Evolutionary conservation across 2,113 vertebrate species (phyloP).

Genomic region (Crotalus tigris): DNA sequence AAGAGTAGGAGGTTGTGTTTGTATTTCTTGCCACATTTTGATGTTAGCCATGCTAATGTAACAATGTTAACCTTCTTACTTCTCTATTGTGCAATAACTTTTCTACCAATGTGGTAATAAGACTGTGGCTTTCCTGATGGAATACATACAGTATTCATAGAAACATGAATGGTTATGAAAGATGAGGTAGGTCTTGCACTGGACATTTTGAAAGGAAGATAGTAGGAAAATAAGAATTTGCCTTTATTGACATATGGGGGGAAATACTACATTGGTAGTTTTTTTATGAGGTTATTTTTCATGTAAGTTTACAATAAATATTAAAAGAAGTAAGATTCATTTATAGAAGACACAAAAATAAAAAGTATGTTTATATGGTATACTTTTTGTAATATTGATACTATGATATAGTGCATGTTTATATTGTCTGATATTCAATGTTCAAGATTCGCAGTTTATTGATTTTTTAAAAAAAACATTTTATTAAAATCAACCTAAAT

Average conservation of each 20-base stretch:
- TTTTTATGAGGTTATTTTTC: background rate
- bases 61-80: background rate
- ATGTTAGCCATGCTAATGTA: background rate
- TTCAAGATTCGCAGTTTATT: too few relatives aligned
- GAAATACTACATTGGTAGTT: background rate
- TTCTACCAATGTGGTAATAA: background rate
- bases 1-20: background rate
- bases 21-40: background rate
- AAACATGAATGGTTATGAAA: too few relatives aligned
- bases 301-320: background rate
- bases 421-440: too few relatives aligned
- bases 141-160: too few relatives aligned
- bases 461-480: too few relatives aligned
- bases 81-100: background rate
- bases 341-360: background rate
- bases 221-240: background rate
- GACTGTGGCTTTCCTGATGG: background rate
- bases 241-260: background rate
- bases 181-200: background rate
- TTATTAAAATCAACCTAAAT: too few relatives aligned
- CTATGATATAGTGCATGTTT: too few relatives aligned
- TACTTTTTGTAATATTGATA: background rate
- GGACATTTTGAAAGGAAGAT: background rate
- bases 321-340: background rate
- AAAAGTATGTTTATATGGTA: background rate